Conservation (phyloP, 1,140 invertebrate genomes). For the Ptiloglossa arizonensis region DNA sequence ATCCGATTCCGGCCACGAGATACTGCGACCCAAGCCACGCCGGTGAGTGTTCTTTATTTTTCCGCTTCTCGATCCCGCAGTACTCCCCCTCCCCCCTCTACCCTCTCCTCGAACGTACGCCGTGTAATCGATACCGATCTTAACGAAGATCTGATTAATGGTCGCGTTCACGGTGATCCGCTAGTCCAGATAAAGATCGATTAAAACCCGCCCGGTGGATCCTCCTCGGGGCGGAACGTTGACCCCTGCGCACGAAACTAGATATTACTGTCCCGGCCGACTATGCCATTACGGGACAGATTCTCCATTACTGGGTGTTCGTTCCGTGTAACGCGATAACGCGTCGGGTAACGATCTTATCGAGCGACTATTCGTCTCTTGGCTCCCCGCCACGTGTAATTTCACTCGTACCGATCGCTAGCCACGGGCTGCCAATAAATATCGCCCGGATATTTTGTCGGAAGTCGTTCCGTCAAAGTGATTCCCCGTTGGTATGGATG, state of each 20-base stretch:
- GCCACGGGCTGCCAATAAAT: neutral
- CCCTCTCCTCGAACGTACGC: neutral
- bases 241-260: slow-evolving; percentile 25
- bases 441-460: neutral
- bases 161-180: slow-evolving; percentile 30
- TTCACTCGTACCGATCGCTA: neutral
- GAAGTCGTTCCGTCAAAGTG: too few species aligned
- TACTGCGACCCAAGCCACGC: slow-evolving; percentile 92
- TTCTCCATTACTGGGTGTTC: neutral
- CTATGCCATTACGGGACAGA: neutral
- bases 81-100: neutral
- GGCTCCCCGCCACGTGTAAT: too few species aligned
- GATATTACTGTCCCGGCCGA: neutral
- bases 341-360: neutral
- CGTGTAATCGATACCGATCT: slow-evolving; percentile 53
- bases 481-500: neutral
- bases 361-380: neutral
- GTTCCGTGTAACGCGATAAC: neutral
- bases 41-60: slow-evolving; percentile 83
- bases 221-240: slow-evolving; percentile 11
- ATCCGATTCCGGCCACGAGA: slow-evolving; percentile 90
- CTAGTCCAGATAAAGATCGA: slow-evolving; percentile 53
- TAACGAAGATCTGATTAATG: slow-evolving; percentile 65
- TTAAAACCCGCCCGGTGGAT: slow-evolving; percentile 35
- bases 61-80: neutral